Evolutionary conservation across 2,888 invertebrate genomes (phyloP).

Genomic region (Leptura quadrifasciata): DNA sequence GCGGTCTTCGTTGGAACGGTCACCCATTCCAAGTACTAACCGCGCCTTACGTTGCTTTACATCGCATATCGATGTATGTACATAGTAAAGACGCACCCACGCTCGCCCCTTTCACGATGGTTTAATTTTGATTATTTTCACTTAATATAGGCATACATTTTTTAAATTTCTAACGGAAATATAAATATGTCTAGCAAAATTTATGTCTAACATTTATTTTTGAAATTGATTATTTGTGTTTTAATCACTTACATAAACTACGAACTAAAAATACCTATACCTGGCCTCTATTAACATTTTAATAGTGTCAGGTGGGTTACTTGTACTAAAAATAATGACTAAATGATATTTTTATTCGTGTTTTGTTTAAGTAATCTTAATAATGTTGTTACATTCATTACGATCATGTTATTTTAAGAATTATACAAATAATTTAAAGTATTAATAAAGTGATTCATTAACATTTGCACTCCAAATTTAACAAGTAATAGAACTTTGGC

Average conservation of each 20-base stretch:
- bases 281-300: slow-evolving; percentile 4
- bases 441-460: not conserved
- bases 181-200: not conserved
- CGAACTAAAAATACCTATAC: not conserved
- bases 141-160: too few species aligned
- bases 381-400: not conserved
- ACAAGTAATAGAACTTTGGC: too few species aligned
- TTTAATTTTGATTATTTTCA: too few species aligned
- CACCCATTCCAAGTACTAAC: too few species aligned
- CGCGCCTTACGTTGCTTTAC: too few species aligned
- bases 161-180: not conserved
- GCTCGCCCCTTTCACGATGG: too few species aligned
- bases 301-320: slow-evolving; percentile 2
- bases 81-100: too few species aligned
- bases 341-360: not conserved
- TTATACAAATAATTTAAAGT: not conserved
- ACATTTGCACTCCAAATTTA: not conserved
- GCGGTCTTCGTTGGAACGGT: too few species aligned
- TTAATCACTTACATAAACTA: not conserved
- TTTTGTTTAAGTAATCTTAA: slow-evolving; percentile 3
- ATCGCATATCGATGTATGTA: too few species aligned
- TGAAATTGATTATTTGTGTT: slow-evolving; percentile 1
- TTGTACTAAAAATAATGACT: not conserved
- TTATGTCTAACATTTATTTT: not conserved
- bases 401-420: not conserved